Base-by-base conservation (phyloP, 2,888 invertebrate genomes). In the Crepidodera aurea region DNA sequence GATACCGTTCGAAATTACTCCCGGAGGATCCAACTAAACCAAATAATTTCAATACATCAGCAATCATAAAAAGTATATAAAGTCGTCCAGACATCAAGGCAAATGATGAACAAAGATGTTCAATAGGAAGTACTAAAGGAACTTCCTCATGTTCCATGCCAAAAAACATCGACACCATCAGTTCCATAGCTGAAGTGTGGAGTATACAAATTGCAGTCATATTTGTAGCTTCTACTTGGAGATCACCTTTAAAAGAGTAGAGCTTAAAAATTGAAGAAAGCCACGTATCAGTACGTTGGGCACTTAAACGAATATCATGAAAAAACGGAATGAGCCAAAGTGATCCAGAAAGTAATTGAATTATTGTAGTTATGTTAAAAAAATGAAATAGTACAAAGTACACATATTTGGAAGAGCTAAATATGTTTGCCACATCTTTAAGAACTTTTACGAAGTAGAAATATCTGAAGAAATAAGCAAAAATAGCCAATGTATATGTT, bases 1-100 rank as follows among this genome's bases (percentile, higher is more conserved):
- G 81, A 22, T 85, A 79, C 57, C 82, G 82, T 56, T 81, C 78
- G 69, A 81, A 82, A 63, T 81, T 82, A 10, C 77, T 72, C 62
- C 81, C 77, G 0, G 81, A 77, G n/a, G 78, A 76, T 1, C 75
- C 75, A 4, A 74, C 68, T 1, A 72, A 60, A 4, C 73, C 73
- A 42, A 75, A 73, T 15, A 71, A 51, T 69, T 73, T 19, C 71
- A 81, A 53, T 15, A 73, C 34, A 19, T 62, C 66, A 1, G 73
- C 72, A 15, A 71, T 54, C 4, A 76, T 59, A 29, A 73, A 69
- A 15, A 74, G 69, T 1, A 74, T 71, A 51, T 67, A 75, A 16
- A 73, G 68, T 44, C 73, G 53, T 4, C 78, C 78, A n/a, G 63
- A 42, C n/a, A 75, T 53, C 1, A 64, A 58, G n/a, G 72, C 63